Percentiles rank a stretch among this genome's conserved stretches.
Evolutionary conservation across 1,140 invertebrate species (phyloP).

Genomic region (silkworm (Bombyx mori)): ASM3026992v2 NC_085130.1:8529501-8530000

Average conservation of each 20-base stretch:
- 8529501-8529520: not conserved
- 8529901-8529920: constrained; percentile 61
- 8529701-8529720: constrained; percentile 55
- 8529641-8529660: not conserved
- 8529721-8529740: constrained; percentile 65
- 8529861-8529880: constrained; percentile 66
- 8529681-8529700: not conserved
- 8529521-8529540: constrained; percentile 1
- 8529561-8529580: not conserved
- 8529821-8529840: constrained; percentile 56
- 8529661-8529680: constrained; percentile 1
- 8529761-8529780: constrained; percentile 14
- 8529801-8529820: constrained; percentile 32
- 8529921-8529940: constrained; percentile 33
- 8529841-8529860: constrained; percentile 65
- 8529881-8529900: constrained; percentile 50
- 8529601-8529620: not conserved
- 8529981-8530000: constrained; percentile 10
- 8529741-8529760: constrained; percentile 53
- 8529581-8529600: not conserved
- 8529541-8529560: not conserved
- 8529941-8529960: constrained; percentile 38
- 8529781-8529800: constrained; percentile 44
- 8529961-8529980: constrained; percentile 1
- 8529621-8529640: constrained; percentile 1